Percentiles rank a stretch among this genome's conserved stretches.
These are phyloP conservation scores for Microcebus ravelobensis DNA, from an alignment of 2,113 vertebrate species.

Conservation along the genomic window DNA sequence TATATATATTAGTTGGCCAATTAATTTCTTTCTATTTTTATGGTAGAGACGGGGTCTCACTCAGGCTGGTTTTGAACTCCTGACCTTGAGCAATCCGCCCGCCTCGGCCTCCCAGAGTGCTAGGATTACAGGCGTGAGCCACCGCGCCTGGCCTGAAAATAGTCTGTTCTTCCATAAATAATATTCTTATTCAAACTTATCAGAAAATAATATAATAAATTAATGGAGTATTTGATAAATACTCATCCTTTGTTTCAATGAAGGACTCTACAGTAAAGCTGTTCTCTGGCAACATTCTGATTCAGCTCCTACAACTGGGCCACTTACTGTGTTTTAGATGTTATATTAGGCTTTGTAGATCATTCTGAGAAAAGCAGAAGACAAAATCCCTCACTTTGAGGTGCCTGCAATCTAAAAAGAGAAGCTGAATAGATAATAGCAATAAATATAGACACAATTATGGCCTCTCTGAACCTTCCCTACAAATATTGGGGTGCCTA, in stretches of 20 bases:
- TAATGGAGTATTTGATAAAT: background rate
- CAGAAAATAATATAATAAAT: constrained; percentile 10
- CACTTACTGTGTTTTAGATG: background rate
- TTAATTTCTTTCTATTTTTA: too few relatives aligned
- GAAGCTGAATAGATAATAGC: background rate
- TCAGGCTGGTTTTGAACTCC: too few relatives aligned
- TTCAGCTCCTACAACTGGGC: background rate
- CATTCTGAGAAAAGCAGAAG: background rate
- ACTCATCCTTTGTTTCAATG: background rate
- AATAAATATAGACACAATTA: background rate
- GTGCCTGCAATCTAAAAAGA: background rate
- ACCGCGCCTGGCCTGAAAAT: too few relatives aligned
- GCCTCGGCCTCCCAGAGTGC: too few relatives aligned
- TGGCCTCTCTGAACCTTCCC: background rate
- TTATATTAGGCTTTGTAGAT: constrained; percentile 16
- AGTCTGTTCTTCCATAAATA: too few relatives aligned
- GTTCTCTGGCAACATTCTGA: constrained; percentile 32
- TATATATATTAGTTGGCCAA: too few relatives aligned
- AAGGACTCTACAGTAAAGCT: background rate
- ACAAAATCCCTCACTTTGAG: background rate
- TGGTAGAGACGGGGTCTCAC: too few relatives aligned
- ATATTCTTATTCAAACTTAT: constrained; percentile 26
- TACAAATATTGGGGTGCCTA: background rate
- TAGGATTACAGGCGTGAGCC: too few relatives aligned
- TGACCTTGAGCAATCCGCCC: too few relatives aligned